phyloP scores from a whole-genome alignment of 2,888 invertebrate species.

The Brachypalpus laphriformis region DNA sequence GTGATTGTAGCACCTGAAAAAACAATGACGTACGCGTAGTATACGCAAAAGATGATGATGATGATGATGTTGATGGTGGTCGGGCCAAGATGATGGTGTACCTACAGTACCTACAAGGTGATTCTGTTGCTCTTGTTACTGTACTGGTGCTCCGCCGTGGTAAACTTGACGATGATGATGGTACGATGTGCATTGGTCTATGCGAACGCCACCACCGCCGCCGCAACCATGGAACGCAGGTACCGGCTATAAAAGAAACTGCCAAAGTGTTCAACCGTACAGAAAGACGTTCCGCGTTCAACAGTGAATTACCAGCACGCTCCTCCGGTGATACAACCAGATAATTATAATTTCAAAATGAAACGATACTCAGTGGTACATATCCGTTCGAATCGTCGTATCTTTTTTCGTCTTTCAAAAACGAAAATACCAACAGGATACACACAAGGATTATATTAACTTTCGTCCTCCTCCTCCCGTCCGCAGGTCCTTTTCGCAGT shows the following conservation, averaged over 20 bases:
- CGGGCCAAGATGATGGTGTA: slow-evolving; percentile 17
- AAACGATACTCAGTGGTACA: slow-evolving; percentile 82
- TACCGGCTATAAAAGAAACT: slow-evolving; percentile 81
- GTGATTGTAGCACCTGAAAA: slow-evolving; percentile 55
- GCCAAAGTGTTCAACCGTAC: slow-evolving; percentile 81
- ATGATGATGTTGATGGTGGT: not conserved
- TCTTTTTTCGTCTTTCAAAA: not conserved
- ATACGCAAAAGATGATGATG: slow-evolving; percentile 38
- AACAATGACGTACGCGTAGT: slow-evolving; percentile 62
- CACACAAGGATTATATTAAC: slow-evolving; percentile 29
- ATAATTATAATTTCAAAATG: slow-evolving; percentile 77
- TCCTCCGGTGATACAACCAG: slow-evolving; percentile 62
- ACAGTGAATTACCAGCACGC: slow-evolving; percentile 76
- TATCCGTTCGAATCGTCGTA: not conserved
- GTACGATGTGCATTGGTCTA: slow-evolving; percentile 72
- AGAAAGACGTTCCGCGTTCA: slow-evolving; percentile 82
- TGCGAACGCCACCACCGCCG: slow-evolving; percentile 38
- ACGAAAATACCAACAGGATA: not conserved
- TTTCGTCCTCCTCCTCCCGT: slow-evolving; percentile 47
- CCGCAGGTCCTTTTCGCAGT: slow-evolving; percentile 76
- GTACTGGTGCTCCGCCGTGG: slow-evolving; percentile 33
- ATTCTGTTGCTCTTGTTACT: slow-evolving; percentile 68
- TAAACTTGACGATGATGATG: slow-evolving; percentile 66
- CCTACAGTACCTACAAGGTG: slow-evolving; percentile 37
- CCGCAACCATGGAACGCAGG: slow-evolving; percentile 74